Evolutionary conservation across 2,888 invertebrate genomes (phyloP).

Genomic region (Mythimna impura): DNA sequence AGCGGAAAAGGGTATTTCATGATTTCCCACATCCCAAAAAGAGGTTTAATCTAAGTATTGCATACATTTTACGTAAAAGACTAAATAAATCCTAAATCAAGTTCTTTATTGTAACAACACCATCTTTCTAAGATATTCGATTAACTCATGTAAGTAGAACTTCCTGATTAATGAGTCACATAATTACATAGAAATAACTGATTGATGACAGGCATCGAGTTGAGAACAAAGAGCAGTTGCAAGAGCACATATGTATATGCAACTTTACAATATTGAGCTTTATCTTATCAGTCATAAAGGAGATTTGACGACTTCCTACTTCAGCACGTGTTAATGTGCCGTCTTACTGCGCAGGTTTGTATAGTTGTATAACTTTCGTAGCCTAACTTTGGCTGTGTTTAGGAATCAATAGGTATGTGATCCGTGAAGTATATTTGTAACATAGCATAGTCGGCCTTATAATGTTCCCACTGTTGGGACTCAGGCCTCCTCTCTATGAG

Average conservation of each 20-base stretch:
- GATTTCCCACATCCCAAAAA: too few relatives aligned
- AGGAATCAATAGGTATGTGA: neutral
- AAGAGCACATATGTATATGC: conserved; percentile 16
- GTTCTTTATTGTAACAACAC: neutral
- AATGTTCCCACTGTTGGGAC: too few relatives aligned
- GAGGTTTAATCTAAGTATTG: too few relatives aligned
- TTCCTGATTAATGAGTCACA: conserved; percentile 18
- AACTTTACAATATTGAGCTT: conserved; percentile 2
- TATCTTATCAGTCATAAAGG: conserved; percentile 30
- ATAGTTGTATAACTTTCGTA: conserved; percentile 5
- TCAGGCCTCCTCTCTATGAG: too few relatives aligned
- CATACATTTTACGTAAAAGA: neutral
- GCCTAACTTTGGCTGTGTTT: neutral
- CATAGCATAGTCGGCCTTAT: too few relatives aligned
- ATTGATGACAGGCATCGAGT: conserved; percentile 4
- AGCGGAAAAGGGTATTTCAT: too few relatives aligned
- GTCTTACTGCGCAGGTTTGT: neutral
- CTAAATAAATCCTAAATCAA: neutral
- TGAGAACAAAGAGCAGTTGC: conserved; percentile 39
- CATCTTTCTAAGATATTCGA: conserved; percentile 1
- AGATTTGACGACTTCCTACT: conserved; percentile 34
- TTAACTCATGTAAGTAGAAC: neutral
- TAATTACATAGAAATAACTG: conserved; percentile 15
- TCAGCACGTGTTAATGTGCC: conserved; percentile 24
- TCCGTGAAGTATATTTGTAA: neutral